Evolutionary conservation across 1,140 invertebrate genomes (phyloP).

Genomic region (Chrysopa pallens): DNA sequence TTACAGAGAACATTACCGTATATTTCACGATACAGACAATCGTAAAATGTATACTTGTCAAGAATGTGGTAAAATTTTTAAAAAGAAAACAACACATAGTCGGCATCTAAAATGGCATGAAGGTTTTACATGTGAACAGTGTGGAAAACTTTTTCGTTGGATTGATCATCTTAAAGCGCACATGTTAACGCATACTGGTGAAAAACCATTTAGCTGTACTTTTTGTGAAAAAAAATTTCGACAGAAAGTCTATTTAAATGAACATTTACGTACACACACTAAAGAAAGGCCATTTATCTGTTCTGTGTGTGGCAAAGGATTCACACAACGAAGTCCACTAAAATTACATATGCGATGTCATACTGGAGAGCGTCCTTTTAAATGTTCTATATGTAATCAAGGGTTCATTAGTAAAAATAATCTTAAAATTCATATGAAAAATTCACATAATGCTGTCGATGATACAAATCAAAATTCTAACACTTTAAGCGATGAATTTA

Average conservation of each 20-base stretch:
- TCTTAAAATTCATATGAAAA: not conserved
- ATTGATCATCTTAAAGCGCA: conserved; percentile 25
- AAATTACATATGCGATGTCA: conserved; percentile 28
- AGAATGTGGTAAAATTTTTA: too few relatives aligned
- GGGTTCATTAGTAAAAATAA: not conserved
- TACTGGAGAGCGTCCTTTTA: conserved; percentile 6
- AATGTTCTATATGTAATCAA: not conserved
- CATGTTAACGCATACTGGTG: conserved; percentile 29
- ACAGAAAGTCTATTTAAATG: conserved; percentile 19
- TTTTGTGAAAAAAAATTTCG: conserved; percentile 36
- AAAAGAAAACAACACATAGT: too few relatives aligned
- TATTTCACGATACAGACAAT: conserved; percentile 10
- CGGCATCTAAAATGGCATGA: too few relatives aligned
- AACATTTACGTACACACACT: conserved; percentile 20
- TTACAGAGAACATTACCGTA: conserved; percentile 15
- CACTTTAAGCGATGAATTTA: too few relatives aligned
- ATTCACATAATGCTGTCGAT: conserved; percentile 4
- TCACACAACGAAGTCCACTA: conserved; percentile 30
- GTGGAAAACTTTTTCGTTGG: conserved; percentile 6
- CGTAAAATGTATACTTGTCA: too few relatives aligned
- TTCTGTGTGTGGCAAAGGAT: conserved; percentile 24
- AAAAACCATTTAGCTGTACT: conserved; percentile 25
- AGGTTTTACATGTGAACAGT: conserved; percentile 18
- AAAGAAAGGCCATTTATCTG: conserved; percentile 24
- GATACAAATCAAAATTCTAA: too few relatives aligned